Conservation (phyloP, 2,113 vertebrate species). For the Chloropsis hardwickii region DNA sequence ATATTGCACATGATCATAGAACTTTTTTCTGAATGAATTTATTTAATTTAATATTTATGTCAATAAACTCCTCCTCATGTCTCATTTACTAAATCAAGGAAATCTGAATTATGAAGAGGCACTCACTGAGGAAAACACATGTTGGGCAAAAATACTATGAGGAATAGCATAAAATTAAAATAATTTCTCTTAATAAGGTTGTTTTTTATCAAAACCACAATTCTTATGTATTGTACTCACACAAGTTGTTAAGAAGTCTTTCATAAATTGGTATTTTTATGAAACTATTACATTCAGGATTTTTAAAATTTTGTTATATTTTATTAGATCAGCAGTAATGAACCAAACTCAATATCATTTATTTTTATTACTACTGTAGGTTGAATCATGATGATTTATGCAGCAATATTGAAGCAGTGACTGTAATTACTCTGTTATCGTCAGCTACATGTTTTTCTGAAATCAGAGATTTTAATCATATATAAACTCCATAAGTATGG, state of each 20-base stretch:
- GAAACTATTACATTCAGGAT: slow-evolving; percentile 61
- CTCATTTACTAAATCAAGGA: neutral
- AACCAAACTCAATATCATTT: slow-evolving; percentile 74
- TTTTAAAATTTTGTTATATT: slow-evolving; percentile 69
- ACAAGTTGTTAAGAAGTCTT: slow-evolving; percentile 25
- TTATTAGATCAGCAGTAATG: slow-evolving; percentile 77
- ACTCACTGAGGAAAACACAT: neutral
- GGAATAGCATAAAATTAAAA: neutral
- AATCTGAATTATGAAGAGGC: neutral
- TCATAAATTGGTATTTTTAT: slow-evolving; percentile 74
- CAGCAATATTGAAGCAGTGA: slow-evolving; percentile 65
- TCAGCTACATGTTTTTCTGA: slow-evolving; percentile 70
- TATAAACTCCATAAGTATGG: slow-evolving; percentile 38
- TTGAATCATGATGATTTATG: slow-evolving; percentile 76
- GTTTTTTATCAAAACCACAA: slow-evolving; percentile 51
- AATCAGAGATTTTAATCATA: slow-evolving; percentile 63
- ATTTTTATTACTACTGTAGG: slow-evolving; percentile 75
- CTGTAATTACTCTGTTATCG: slow-evolving; percentile 74
- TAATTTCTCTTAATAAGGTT: slow-evolving; percentile 12
- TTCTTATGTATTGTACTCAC: slow-evolving; percentile 35
- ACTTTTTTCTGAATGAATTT: neutral
- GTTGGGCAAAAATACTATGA: neutral
- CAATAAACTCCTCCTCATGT: neutral
- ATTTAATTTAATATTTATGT: neutral
- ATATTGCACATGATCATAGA: neutral